Evolutionary conservation across 2,888 invertebrate species (phyloP), one percentile per base, ranked within the genome.

Genomic region (Asteroscopus sphinx): DNA sequence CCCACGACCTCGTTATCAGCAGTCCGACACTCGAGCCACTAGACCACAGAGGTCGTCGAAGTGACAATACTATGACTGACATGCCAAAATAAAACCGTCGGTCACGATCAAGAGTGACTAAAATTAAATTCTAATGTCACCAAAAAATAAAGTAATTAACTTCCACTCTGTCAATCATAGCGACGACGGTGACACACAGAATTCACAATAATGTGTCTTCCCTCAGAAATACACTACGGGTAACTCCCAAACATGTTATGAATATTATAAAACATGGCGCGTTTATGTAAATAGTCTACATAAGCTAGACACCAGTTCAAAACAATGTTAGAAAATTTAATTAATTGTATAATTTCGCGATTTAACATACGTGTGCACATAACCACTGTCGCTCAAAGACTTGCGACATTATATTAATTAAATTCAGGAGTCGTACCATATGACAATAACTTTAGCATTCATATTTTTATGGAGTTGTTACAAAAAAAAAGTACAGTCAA

Each of bases 341-440:
- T 75, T 68, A 77, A 75, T 70, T 73, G 56, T 73, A 58, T 73
- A 63, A 70, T 71, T 71, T 58, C 54, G 60, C 51, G 68, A n/a
- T 60, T 68, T 57, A 62, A 66, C 70, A 48, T 61, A 68, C 58
- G 58, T 56, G 48, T 55, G 55, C 59, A 41, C 32, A 54, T 54
- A 60, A 73, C 65, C 60, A 62, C 54, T 46, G 71, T 56, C 66
- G 63, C 67, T 44, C 59, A 68, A 70, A 67, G 62, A 55, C n/a
- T n/a, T n/a, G n/a, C n/a, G n/a, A n/a, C 51, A 69, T 66, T 59
- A 54, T 66, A 60, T 73, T 73, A 75, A 79, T 79, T 74, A 61
- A 69, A 73, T 73, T 66, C 52, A 47, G 44, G 54, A 68, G 65
- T 59, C 28, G 56, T 58, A 45, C 49, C 26, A 39, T 47, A 40